Evolutionary conservation across 2,113 vertebrate genomes (phyloP), one percentile per base, ranked within the genome.

Genomic region (Nerophis lumbriciformis): DNA sequence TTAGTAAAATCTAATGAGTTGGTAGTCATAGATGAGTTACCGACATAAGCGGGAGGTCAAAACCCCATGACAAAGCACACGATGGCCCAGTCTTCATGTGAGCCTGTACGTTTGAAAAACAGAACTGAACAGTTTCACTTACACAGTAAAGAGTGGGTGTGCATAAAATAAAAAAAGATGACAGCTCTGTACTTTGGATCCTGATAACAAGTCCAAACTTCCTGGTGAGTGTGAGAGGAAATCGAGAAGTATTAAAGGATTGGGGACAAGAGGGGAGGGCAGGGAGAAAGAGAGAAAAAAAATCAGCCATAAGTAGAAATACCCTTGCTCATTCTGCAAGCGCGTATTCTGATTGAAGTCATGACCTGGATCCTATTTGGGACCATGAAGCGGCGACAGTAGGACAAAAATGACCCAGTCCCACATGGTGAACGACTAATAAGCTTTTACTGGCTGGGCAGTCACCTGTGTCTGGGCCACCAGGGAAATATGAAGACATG

Each of bases 131-230:
- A 72, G 73, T 50, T 63, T 68, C 75, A 54, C 51, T 9, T 8
- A 69, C 13, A 71, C 69, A 70, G 71, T 37, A 56, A 53, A 39
- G 51, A 15, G 68, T 16, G 68, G 49, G 77, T 59, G 14, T 11
- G 36, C 38, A 11, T 37, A 35, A 3, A 57, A 57, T 12, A 52
- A 52, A 9, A 45, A 70, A 44, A 68, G 68, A 80, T 69, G 81
- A 80, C 73, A 73, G 63, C 70, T 61, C 76, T 83, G 81, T 72
- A 87, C 84, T 83, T 85, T 85, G 69, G 73, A 69, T 78, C 70
- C 64, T 71, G 79, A 83, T 85, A 84, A 79, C 69, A 62, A 62
- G 67, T 70, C 59, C 56, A 72, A 81, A 76, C 79, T 70, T 83
- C 71, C 67, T 60, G 63, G 50, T 78, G 73, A 61, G 65, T 51